Evolutionary conservation across 1,140 invertebrate genomes (phyloP), one percentile per base, ranked within the genome.

Genomic region (Augochlora pura): DNA sequence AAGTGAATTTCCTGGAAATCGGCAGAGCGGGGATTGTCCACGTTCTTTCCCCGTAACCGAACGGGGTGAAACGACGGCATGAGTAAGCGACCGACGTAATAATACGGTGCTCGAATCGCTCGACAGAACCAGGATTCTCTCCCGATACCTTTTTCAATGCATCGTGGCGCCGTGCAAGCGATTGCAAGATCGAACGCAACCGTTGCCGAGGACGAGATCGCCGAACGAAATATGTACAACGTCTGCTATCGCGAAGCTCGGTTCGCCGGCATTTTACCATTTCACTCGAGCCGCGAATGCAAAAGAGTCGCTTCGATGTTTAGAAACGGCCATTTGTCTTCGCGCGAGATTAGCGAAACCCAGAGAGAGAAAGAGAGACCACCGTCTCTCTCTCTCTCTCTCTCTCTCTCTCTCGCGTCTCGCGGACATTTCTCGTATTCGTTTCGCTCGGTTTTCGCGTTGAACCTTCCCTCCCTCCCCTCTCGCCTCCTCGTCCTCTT

Each of bases 1-100:
- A 92, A 93, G 91, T 93, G 89, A 92, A 89, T 91, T 92, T 91
- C 91, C 86, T 87, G 86, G 90, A 91, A 91, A 91, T 89, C 83
- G 63, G 79, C 54, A 21, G 21, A 70, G 77, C 80, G 82, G 86
- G 32, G 1, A 4, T 81, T 76, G 87, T 81, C 77, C 81, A 81
- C 83, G 87, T 81, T 75, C 80, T 78, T 89, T 85, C 78, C 74
- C 54, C 69, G 77, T 81, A 86, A 78, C 79, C 62, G 23, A 27
- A 46, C 65, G 57, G 42, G 49, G 18, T 75, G 52, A 32, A 39
- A 32, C 21, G 63, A 32, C 16, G 63, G 27, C 49, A 32, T 82
- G 71, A 82, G 77, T 82, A 80, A 82, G 77, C 80, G 49, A 39
- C 67, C 16, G 46, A 49, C 57, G 71, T 80, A 80, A 80, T 80